Conservation (phyloP, 2,888 invertebrate genomes). For the Eucera pruinosa region DNA sequence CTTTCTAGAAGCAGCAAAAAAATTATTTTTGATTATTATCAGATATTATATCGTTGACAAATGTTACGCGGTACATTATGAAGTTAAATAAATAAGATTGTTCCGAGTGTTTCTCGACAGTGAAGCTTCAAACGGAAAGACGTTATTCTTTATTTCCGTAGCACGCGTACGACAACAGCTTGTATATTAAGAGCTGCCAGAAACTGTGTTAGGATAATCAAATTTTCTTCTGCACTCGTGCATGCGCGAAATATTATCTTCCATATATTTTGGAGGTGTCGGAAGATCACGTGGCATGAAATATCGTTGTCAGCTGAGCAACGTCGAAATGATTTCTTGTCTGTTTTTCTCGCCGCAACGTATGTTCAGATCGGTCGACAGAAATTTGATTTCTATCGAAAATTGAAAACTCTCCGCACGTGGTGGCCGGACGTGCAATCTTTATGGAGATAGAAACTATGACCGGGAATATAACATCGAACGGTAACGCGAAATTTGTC, state of each 20-base stretch:
- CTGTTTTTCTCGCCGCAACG: constrained; percentile 18
- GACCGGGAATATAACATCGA: constrained; percentile 35
- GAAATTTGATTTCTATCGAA: constrained; percentile 70
- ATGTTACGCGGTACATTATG: too few species aligned
- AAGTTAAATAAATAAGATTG: too few species aligned
- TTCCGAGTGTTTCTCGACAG: too few species aligned
- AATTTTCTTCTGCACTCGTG: too few species aligned
- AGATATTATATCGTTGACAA: too few species aligned
- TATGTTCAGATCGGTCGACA: constrained; percentile 35
- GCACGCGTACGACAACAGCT: too few species aligned
- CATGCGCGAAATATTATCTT: background rate
- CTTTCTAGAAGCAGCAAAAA: too few species aligned
- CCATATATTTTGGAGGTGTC: background rate
- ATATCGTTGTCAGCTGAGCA: constrained; percentile 21
- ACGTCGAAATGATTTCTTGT: constrained; percentile 31
- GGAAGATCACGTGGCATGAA: background rate
- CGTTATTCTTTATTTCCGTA: too few species aligned
- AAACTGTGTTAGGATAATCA: too few species aligned
- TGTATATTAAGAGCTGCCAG: too few species aligned
- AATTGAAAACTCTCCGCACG: constrained; percentile 63
- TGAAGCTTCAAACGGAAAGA: too few species aligned
- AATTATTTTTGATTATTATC: too few species aligned
- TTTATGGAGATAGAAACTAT: constrained; percentile 65
- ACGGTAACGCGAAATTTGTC: constrained; percentile 59
- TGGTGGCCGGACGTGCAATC: constrained; percentile 55